Base-by-base conservation (phyloP, 2,888 invertebrate species). In the Taenaris catops region DNA sequence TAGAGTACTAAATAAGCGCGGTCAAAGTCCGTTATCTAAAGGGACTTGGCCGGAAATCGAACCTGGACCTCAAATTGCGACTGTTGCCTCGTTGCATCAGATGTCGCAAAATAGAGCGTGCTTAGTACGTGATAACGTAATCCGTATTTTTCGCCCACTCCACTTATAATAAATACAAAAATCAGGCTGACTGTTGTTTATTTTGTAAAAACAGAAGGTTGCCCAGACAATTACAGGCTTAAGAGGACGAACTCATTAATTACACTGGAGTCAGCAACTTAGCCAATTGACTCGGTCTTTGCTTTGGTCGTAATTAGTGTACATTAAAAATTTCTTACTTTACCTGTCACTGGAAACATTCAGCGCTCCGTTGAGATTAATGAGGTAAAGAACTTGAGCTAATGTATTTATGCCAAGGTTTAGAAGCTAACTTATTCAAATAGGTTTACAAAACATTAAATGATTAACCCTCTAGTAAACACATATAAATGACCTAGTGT, bases 301-400 rank as follows among this genome's bases (percentile, higher is more conserved):
- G 4, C 28, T 28, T 11, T 2, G 23, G 14, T 16, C 16, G 23
- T 31, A 31, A 31, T 31, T 9, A 31, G 23, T 12, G 16, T 14
- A 23, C 19, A 31, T 31, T 23, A 23, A 31, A 29, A 31, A 23
- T 31, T 31, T 31, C 16, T 23, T 31, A 14, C 21, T 23, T 16
- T 23, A 31, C 31, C 31, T 31, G 31, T 9, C 21, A 31, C 21
- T 17, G 21, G 16, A 16, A 23, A 23, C 23, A 23, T 9, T 23
- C n/a, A n/a, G 8, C 9, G 31, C 2, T 21, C 4, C 21, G 14
- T 9, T 16, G 14, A 14, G 21, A 21, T 21, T 31, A 16, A 31
- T 23, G 31, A 14, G 5, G 1, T 3, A 3, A 5, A 11, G 12
- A 20, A 12, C 21, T 16, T 21, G 16, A 16, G 16, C 4, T 12